phyloP scores from a whole-genome alignment of 2,888 invertebrate species.

The Trichopoda pennipes region DNA sequence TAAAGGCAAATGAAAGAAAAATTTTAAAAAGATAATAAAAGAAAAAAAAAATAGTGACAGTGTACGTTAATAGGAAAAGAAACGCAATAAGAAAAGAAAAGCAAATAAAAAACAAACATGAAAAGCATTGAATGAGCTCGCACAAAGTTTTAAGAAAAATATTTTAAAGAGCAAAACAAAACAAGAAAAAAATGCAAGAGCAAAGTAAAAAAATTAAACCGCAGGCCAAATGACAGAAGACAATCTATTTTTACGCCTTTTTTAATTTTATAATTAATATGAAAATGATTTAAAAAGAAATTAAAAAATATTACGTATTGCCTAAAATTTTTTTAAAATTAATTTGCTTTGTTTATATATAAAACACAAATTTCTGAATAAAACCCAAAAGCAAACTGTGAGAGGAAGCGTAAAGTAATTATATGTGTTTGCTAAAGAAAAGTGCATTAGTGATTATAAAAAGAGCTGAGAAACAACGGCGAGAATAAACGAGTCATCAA shows the following conservation, averaged over 20 bases:
- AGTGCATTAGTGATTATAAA: slow-evolving; percentile 58
- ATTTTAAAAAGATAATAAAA: slow-evolving; percentile 29
- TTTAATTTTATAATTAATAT: not conserved
- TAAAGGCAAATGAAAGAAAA: slow-evolving; percentile 27
- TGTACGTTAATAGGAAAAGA: slow-evolving; percentile 41
- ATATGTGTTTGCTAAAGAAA: slow-evolving; percentile 39
- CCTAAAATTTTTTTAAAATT: slow-evolving; percentile 22
- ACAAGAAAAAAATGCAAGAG: slow-evolving; percentile 50
- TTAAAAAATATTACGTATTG: slow-evolving; percentile 39
- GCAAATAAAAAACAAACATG: slow-evolving; percentile 37
- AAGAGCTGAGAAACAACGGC: slow-evolving; percentile 47
- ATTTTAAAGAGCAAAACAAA: slow-evolving; percentile 46
- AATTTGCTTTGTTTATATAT: slow-evolving; percentile 20
- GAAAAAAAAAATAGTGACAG: slow-evolving; percentile 35
- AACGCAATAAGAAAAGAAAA: slow-evolving; percentile 43
- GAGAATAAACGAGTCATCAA: slow-evolving; percentile 43
- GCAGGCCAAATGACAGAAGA: slow-evolving; percentile 1
- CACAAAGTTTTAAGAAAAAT: slow-evolving; percentile 40
- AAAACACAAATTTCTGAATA: slow-evolving; percentile 14
- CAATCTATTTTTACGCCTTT: slow-evolving; percentile 3
- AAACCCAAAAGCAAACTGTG: not conserved
- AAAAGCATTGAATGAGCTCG: slow-evolving; percentile 58
- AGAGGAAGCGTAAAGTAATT: slow-evolving; percentile 23
- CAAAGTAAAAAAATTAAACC: slow-evolving; percentile 23
- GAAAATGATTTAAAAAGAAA: slow-evolving; percentile 4